These are phyloP conservation scores for Ditylenchus dipsaci DNA, from an alignment of 1,140 invertebrate species.

Conservation along the genomic window DNA sequence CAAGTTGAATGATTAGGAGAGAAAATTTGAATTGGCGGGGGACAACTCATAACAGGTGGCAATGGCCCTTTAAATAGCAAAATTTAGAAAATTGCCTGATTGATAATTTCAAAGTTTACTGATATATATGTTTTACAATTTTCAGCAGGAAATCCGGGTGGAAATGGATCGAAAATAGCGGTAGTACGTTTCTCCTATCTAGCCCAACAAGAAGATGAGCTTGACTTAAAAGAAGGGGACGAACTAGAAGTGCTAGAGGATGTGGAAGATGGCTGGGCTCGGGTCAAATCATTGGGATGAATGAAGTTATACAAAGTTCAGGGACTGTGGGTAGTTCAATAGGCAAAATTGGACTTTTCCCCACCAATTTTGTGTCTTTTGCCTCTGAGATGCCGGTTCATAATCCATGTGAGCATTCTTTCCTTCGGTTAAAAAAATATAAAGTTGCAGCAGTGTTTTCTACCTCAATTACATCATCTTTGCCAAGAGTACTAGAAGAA, in stretches of 20 bases:
- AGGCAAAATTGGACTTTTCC: constrained; percentile 61
- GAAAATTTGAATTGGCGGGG: too few relatives aligned
- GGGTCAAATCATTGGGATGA: constrained; percentile 57
- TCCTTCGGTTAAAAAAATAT: background rate
- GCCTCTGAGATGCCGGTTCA: constrained; percentile 22
- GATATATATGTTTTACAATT: background rate
- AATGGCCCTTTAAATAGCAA: too few relatives aligned
- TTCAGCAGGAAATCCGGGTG: background rate
- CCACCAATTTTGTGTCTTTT: constrained; percentile 62
- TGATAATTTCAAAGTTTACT: too few relatives aligned
- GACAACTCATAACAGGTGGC: too few relatives aligned
- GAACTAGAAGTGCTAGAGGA: constrained; percentile 77
- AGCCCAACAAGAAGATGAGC: constrained; percentile 86
- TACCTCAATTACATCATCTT: background rate
- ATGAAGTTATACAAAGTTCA: background rate
- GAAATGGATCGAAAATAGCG: constrained; percentile 61
- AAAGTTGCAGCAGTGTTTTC: constrained; percentile 8
- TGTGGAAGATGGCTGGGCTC: constrained; percentile 62
- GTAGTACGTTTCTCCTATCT: constrained; percentile 81
- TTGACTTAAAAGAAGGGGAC: constrained; percentile 81
- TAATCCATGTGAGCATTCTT: constrained; percentile 15
- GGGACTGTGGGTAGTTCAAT: constrained; percentile 30
- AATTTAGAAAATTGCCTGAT: too few relatives aligned
- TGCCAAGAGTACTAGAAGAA: constrained; percentile 7
- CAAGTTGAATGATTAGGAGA: too few relatives aligned